Base-by-base conservation (phyloP, 2,113 vertebrate genomes). In the Parotia lawesii region DNA sequence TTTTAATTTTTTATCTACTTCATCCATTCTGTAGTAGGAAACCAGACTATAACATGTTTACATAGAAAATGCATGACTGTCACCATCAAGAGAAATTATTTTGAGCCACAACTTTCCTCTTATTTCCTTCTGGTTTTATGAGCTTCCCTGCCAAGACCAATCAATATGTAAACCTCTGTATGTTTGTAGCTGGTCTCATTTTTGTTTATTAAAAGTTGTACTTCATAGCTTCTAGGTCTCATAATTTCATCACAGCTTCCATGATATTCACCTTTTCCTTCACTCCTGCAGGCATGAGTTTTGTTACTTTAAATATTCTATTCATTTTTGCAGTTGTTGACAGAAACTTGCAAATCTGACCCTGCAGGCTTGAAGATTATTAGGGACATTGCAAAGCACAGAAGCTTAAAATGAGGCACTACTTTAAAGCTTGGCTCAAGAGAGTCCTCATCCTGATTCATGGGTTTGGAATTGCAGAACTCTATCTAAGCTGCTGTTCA, bases 51-150 rank as follows among this genome's bases (percentile, higher is more conserved):
- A 16, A 20, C 16, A 6, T 45, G 44, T 27, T 90, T 67, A 44
- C 61, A 40, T 40, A 61, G 81, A 40, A 82, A 85, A 87, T 20
- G 29, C n/a, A 13, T 1, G 10, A 25, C 44, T 75, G 22, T 77
- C 72, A 61, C 48, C 85, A 57, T 57, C 53, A 75, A 56, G 58
- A 81, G 51, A 48, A 44, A 66, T 65, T 84, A 31, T 53, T 87
- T 33, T 61, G 85, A 95, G 67, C 71, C 85, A 75, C 69, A 89
- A n/a, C 29, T 89, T 93, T 88, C 88, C 70, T 85, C 45, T 33
- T 80, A 12, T 86, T 79, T 23, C 47, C n/a, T 80, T 57, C 78
- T 87, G 77, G 6, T 53, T 85, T 89, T 72, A 53, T 38, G 58
- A 85, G 45, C 58, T 83, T 66, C 54, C 65, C 62, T 85, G 53